A percentile compares a stretch with the other conserved stretches of the same genome.
Evolutionary conservation across 2,113 vertebrate species (phyloP).

Genomic region (Prochilodus magdalenae): DNA sequence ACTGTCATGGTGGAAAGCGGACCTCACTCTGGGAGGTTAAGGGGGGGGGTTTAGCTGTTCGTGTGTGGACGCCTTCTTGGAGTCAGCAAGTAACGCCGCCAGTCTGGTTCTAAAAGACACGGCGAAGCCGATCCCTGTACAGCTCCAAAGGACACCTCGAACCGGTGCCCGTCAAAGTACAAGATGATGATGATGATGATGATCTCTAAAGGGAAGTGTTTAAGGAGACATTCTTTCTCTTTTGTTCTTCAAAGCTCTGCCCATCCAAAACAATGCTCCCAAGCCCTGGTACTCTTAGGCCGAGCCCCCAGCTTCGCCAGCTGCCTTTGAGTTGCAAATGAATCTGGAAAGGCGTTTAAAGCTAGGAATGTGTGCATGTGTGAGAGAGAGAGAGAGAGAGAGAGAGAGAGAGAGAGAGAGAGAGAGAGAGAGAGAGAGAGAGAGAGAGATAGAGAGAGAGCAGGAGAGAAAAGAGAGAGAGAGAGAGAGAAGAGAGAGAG

Average conservation of each 20-base stretch:
- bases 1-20: constrained; percentile 15
- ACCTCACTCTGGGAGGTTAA: neutral
- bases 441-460: no score
- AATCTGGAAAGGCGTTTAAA: constrained; percentile 38
- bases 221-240: constrained; percentile 38
- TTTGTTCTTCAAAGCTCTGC: constrained; percentile 35
- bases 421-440: no score
- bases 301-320: constrained; percentile 25
- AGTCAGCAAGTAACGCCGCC: neutral
- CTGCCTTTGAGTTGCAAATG: constrained; percentile 55
- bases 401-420: no score
- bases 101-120: neutral
- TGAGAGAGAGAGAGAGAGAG: neutral
- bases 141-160: neutral
- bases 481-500: no score
- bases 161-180: neutral
- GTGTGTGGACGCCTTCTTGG: neutral
- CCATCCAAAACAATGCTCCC: constrained; percentile 30
- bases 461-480: no score
- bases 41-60: neutral
- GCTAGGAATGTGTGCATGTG: neutral
- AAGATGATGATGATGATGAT: neutral
- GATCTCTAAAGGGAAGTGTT: constrained; percentile 13
- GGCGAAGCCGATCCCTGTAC: neutral
- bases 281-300: constrained; percentile 34